phyloP scores from a whole-genome alignment of 1,140 invertebrate genomes.

The Bicyclus anynana region DNA sequence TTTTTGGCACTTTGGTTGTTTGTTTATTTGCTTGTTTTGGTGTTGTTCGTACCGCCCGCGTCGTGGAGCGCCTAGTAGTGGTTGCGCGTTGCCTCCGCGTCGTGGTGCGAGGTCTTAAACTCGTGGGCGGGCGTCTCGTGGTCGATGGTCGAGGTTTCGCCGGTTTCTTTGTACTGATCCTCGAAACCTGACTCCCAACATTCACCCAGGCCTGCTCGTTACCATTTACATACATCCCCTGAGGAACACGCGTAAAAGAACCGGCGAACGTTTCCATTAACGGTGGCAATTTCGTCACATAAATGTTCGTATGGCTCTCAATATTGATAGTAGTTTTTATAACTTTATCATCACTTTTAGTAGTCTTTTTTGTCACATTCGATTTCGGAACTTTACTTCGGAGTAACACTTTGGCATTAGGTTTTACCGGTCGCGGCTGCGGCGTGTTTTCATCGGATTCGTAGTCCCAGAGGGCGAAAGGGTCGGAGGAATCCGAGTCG shows the following conservation, averaged over 20 bases:
- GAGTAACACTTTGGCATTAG: conserved; percentile 59
- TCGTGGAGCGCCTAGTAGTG: conserved; percentile 26
- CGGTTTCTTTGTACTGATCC: conserved; percentile 27
- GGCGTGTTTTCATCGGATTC: conserved; percentile 44
- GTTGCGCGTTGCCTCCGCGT: conserved; percentile 26
- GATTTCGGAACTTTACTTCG: conserved; percentile 44
- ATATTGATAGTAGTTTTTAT: conserved; percentile 67
- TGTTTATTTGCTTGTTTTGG: conserved; percentile 30
- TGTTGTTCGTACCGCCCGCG: conserved; percentile 27
- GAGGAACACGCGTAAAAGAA: conserved; percentile 21
- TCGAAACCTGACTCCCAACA: conserved; percentile 21
- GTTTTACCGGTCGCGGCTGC: conserved; percentile 33
- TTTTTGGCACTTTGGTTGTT: conserved; percentile 37
- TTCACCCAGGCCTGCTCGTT: conserved; percentile 42
- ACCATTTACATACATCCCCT: conserved; percentile 31
- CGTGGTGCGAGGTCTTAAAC: conserved; percentile 29
- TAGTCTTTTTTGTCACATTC: conserved; percentile 48
- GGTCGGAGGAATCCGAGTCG: conserved; percentile 48
- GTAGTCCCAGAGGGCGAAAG: conserved; percentile 54
- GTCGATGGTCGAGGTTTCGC: conserved; percentile 14
- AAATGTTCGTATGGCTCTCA: conserved; percentile 64
- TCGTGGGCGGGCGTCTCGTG: conserved; percentile 25
- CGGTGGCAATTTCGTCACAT: conserved; percentile 51
- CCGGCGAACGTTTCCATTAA: conserved; percentile 10
- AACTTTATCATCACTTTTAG: conserved; percentile 51